phyloP scores from a whole-genome alignment of 1,140 invertebrate species.

The Hetaerina americana region DNA sequence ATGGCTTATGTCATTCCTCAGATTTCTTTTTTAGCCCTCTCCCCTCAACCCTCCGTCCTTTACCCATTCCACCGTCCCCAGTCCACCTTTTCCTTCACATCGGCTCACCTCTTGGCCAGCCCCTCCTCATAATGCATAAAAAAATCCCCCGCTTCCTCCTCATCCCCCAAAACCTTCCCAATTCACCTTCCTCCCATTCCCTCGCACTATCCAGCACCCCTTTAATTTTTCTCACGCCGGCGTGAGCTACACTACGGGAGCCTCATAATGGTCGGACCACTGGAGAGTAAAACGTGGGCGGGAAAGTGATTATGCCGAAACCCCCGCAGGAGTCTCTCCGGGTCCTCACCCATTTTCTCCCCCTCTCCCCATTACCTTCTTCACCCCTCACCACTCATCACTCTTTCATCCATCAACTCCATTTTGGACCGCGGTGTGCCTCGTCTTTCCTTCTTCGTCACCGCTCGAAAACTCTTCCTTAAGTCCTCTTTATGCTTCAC shows the following conservation, averaged over 20 bases:
- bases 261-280: neutral
- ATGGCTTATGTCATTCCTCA: too few relatives aligned
- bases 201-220: neutral
- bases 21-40: too few relatives aligned
- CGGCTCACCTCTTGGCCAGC: too few relatives aligned
- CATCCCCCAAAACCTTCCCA: neutral
- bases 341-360: neutral
- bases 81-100: too few relatives aligned
- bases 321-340: neutral
- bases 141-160: too few relatives aligned
- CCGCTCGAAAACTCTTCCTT: too few relatives aligned
- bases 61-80: too few relatives aligned
- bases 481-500: too few relatives aligned
- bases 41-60: too few relatives aligned
- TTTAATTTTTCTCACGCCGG: neutral
- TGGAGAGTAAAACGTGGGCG: neutral
- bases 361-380: neutral
- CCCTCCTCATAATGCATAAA: too few relatives aligned
- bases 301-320: neutral
- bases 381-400: neutral
- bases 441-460: too few relatives aligned
- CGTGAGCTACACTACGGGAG: neutral
- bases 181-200: neutral
- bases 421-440: too few relatives aligned
- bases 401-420: neutral